phyloP scores from a whole-genome alignment of 2,113 vertebrate genomes.

The Cottus gobio region DNA sequence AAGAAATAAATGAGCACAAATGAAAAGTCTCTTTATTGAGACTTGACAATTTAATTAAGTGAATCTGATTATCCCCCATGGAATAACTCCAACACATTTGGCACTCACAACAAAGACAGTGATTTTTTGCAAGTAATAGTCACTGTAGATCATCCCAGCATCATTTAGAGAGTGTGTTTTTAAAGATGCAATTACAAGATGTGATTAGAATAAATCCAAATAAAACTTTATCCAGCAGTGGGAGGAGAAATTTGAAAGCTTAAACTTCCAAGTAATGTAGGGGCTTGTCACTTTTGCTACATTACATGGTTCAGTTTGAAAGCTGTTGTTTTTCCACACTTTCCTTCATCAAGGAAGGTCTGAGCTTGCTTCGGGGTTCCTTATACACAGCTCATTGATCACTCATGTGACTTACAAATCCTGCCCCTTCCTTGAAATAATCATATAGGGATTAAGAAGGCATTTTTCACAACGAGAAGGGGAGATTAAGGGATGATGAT shows the following conservation, averaged over 20 bases:
- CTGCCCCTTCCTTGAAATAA: neutral
- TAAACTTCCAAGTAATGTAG: neutral
- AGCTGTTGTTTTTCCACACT: neutral
- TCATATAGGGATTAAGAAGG: neutral
- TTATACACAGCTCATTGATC: neutral
- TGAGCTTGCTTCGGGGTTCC: neutral
- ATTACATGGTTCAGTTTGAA: neutral
- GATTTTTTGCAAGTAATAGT: neutral
- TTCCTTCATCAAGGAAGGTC: neutral
- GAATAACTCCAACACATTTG: constrained; percentile 12
- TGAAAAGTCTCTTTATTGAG: neutral
- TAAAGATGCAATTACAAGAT: neutral
- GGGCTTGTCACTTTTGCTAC: neutral
- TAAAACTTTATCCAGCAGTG: neutral
- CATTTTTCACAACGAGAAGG: neutral
- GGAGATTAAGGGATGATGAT: neutral
- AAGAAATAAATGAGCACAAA: constrained; percentile 11
- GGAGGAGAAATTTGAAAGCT: neutral
- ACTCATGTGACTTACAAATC: neutral
- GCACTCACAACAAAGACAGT: neutral
- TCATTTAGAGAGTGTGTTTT: neutral
- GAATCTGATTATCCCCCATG: neutral
- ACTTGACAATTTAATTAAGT: neutral
- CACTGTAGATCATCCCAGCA: neutral
- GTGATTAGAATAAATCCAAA: neutral